Conservation (phyloP, 1,140 invertebrate species). For the Ephestia elutella region DNA sequence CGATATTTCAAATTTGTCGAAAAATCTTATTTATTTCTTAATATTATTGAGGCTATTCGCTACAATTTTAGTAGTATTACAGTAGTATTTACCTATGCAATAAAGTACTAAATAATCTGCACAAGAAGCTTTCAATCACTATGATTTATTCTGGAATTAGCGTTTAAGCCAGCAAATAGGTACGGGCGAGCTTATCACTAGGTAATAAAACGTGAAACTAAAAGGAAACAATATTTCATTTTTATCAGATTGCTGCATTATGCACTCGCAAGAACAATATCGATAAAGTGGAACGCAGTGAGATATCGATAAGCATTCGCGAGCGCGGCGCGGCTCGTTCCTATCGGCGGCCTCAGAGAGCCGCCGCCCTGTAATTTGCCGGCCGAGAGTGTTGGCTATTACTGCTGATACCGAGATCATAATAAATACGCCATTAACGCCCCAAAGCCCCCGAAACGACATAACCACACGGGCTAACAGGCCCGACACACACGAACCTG, state of each 20-base stretch:
- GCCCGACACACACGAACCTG: slow-evolving; percentile 9
- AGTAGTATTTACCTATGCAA: background rate
- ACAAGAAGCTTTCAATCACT: background rate
- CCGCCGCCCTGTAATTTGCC: slow-evolving; percentile 72
- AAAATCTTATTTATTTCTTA: too few relatives aligned
- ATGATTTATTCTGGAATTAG: background rate
- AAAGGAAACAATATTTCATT: slow-evolving; percentile 37
- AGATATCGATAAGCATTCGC: slow-evolving; percentile 48
- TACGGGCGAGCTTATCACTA: slow-evolving; percentile 13
- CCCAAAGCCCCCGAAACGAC: slow-evolving; percentile 64
- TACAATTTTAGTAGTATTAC: too few relatives aligned
- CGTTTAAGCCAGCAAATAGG: slow-evolving; percentile 2
- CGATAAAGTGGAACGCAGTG: slow-evolving; percentile 30
- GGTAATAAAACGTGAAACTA: slow-evolving; percentile 12
- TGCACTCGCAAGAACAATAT: slow-evolving; percentile 28
- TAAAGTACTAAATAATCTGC: background rate
- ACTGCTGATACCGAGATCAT: slow-evolving; percentile 70
- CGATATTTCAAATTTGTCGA: background rate
- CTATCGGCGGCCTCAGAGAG: slow-evolving; percentile 51
- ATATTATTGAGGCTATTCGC: too few relatives aligned
- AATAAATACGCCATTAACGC: slow-evolving; percentile 74
- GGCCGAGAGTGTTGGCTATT: slow-evolving; percentile 67
- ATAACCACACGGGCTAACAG: slow-evolving; percentile 37
- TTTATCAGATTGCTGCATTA: slow-evolving; percentile 38
- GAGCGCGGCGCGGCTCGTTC: slow-evolving; percentile 30